Evolutionary conservation across 2,888 invertebrate genomes (phyloP), one percentile per base, ranked within the genome.

Genomic region (Eupithecia abbreviata): DNA sequence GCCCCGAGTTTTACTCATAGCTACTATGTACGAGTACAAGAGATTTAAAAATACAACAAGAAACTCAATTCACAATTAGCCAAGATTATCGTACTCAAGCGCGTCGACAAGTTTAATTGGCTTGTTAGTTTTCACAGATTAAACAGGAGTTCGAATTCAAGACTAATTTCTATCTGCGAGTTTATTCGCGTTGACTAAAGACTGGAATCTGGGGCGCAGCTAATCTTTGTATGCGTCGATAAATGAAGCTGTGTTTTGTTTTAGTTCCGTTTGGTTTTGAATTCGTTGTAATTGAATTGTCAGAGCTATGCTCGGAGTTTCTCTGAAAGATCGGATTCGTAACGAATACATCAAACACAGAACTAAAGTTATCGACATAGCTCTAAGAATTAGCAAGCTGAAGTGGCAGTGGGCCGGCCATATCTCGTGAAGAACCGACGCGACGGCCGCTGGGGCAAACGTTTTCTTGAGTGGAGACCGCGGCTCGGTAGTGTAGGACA

Each of bases 121-220:
- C 82, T 86, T 79, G 85, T 84, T 82, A 85, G 82, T 69, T 45
- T 68, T 71, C 76, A 74, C 69, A 75, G 79, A 76, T 76, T 80
- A 79, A 73, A 71, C 80, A 79, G 15, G 13, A 58, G 73, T 69
- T 47, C 2, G 4, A 45, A 45, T 73, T 66, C 42, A 49, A 66
- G 68, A 47, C 30, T 47, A 69, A 68, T 68, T 68, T 68, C n/a
- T 18, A 18, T 69, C 47, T 69, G 47, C 10, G 30, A 45, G 45
- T 69, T 30, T 12, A 69, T 47, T 47, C 47, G 69, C 47, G 67
- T 68, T n/a, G 10, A 66, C 41, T 66, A 66, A 66, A 66, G 42
- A 66, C 13, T 15, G 66, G 42, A 42, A 15, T 42, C 62, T 62
- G 30, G 30, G 30, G 18, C 4, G 30, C 30, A 62, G 62, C 12